A percentile compares a stretch with the other conserved stretches of the same genome.
Evolutionary conservation across 2,888 invertebrate genomes (phyloP).

Genomic region (Ecliptopera silaceata): DNA sequence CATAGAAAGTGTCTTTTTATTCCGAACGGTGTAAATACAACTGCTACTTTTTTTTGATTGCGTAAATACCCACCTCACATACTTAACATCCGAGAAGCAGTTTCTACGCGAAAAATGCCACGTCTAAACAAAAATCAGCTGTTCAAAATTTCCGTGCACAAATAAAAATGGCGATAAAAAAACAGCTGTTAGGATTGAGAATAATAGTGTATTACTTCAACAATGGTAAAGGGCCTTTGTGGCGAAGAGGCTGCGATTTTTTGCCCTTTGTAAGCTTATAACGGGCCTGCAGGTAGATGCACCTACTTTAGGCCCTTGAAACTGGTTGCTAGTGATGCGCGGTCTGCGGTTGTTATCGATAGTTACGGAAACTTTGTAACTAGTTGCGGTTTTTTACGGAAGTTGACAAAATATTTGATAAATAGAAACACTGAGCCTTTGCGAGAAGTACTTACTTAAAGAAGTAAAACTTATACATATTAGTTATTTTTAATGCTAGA

Average conservation of each 20-base stretch:
- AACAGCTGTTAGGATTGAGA: conserved; percentile 4
- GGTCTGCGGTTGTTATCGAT: conserved; percentile 30
- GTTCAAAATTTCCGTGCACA: conserved; percentile 16
- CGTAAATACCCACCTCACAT: conserved; percentile 20
- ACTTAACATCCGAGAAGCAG: background rate
- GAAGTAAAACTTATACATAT: no score
- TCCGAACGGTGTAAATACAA: conserved; percentile 37
- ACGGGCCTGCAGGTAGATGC: conserved; percentile 46
- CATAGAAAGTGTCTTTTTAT: conserved; percentile 33
- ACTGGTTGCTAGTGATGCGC: conserved; percentile 42
- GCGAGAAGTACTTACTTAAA: background rate
- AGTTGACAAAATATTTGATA: background rate
- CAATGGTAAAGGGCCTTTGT: conserved; percentile 20
- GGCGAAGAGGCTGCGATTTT: conserved; percentile 31
- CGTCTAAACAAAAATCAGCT: conserved; percentile 41
- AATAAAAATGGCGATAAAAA: conserved; percentile 9
- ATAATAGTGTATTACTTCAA: background rate
- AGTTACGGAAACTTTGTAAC: conserved; percentile 11
- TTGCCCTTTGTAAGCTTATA: conserved; percentile 37
- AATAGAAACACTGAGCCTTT: background rate
- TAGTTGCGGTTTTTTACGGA: background rate
- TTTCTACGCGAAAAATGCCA: conserved; percentile 23
- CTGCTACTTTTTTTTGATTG: conserved; percentile 24
- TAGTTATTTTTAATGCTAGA: no score
- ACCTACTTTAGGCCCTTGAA: conserved; percentile 34